phyloP scores from a whole-genome alignment of 2,797 vertebrate genomes.

The Danionella dracula region DNA sequence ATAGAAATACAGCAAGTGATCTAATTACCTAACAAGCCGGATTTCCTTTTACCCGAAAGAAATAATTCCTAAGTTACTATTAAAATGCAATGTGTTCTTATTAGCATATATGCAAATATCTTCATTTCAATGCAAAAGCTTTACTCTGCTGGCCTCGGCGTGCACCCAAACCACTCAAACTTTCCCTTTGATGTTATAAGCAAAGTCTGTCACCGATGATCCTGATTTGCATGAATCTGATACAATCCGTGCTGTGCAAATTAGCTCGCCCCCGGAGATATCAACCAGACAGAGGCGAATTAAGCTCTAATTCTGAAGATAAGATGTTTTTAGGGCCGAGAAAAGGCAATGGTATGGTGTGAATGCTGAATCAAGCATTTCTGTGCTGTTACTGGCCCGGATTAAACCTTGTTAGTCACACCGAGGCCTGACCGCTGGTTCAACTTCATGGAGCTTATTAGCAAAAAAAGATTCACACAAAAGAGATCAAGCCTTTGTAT shows the following conservation, averaged over 20 bases:
- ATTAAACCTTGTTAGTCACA: conserved; percentile 48
- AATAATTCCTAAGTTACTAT: conserved; percentile 52
- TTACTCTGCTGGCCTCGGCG: conserved; percentile 57
- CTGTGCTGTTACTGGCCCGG: conserved; percentile 16
- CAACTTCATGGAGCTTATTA: conserved; percentile 69
- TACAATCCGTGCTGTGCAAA: conserved; percentile 58
- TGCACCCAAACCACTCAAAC: conserved; percentile 59
- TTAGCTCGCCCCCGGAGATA: conserved; percentile 58
- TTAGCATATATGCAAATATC: conserved; percentile 72
- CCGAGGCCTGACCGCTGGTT: conserved; percentile 60
- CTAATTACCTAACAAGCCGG: conserved; percentile 37
- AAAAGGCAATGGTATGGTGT: conserved; percentile 13
- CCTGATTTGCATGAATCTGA: conserved; percentile 67
- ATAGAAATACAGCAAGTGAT: conserved; percentile 4
- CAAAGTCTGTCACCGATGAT: conserved; percentile 66
- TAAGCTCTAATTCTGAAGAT: conserved; percentile 64
- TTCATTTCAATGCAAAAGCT: conserved; percentile 56
- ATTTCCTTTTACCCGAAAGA: conserved; percentile 44
- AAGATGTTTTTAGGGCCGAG: conserved; percentile 40
- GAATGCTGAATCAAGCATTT: conserved; percentile 43
- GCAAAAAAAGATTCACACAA: conserved; percentile 62
- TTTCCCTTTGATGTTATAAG: conserved; percentile 71
- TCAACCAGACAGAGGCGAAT: conserved; percentile 56
- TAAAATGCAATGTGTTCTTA: conserved; percentile 60
- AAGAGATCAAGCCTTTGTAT: conserved; percentile 33